These are phyloP conservation scores for Phrixothrix hirtus DNA, from an alignment of 2,888 invertebrate species.

Conservation along the genomic window DNA sequence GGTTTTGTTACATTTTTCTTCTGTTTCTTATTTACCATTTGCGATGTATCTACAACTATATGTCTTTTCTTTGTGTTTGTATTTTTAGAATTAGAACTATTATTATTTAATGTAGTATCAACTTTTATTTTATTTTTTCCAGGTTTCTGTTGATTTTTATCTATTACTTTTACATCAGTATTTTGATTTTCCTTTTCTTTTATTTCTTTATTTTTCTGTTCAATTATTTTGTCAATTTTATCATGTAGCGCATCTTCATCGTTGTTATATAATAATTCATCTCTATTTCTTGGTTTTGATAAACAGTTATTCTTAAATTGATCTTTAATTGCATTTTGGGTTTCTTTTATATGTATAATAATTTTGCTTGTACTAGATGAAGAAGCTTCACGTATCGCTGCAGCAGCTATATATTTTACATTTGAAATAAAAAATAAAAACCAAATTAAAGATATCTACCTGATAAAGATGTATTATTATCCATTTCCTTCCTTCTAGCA, in stretches of 20 bases:
- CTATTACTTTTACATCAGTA: constrained; percentile 15
- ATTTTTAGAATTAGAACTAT: constrained; percentile 8
- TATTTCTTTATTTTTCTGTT: constrained; percentile 52
- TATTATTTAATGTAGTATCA: constrained; percentile 1
- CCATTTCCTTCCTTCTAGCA: constrained; percentile 57
- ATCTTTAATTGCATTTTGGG: too few species aligned
- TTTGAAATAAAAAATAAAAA: neutral
- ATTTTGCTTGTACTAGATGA: too few species aligned
- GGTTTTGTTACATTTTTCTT: constrained; percentile 51
- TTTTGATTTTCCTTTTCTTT: constrained; percentile 34
- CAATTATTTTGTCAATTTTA: constrained; percentile 57
- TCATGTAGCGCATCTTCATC: constrained; percentile 56
- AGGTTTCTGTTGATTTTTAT: constrained; percentile 13
- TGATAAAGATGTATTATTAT: constrained; percentile 41
- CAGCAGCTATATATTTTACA: constrained; percentile 51
- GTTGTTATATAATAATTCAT: constrained; percentile 57
- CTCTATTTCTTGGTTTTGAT: constrained; percentile 49
- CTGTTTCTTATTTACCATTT: constrained; percentile 42
- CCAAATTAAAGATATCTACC: too few species aligned
- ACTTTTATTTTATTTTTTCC: constrained; percentile 3
- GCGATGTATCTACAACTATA: constrained; percentile 13
- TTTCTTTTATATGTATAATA: too few species aligned
- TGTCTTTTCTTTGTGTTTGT: constrained; percentile 28
- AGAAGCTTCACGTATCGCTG: constrained; percentile 58
- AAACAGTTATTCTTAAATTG: constrained; percentile 22